Percentiles rank a stretch among this genome's conserved stretches.
Conservation (phyloP, 2,113 vertebrate genomes). For the Aleadryas rufinucha region DNA sequence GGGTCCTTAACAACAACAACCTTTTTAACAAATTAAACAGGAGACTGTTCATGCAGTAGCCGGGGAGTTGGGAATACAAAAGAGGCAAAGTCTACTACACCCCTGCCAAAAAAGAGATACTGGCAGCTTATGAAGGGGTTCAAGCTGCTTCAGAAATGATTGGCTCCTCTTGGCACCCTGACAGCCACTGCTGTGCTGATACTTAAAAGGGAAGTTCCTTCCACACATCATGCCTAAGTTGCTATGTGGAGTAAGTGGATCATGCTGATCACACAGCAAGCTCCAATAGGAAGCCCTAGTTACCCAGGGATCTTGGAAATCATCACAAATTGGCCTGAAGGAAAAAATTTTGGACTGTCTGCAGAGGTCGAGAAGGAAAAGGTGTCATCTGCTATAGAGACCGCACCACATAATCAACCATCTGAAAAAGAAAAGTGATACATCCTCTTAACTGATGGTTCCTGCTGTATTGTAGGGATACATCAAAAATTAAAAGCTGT, state of each 20-base stretch:
- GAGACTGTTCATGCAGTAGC: neutral
- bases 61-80: rapidly evolving
- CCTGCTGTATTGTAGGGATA: neutral
- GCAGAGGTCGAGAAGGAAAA: neutral
- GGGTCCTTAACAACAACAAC: neutral
- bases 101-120: neutral
- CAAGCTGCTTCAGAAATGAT: neutral
- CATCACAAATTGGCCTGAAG: neutral
- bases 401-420: neutral
- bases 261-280: neutral
- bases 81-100: neutral
- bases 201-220: neutral
- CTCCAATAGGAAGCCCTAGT: neutral
- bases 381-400: neutral
- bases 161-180: neutral
- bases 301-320: neutral
- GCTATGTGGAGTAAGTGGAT: neutral
- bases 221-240: neutral
- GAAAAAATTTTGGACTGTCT: neutral
- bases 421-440: neutral
- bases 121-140: neutral
- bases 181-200: neutral
- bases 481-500: neutral
- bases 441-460: neutral
- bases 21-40: neutral